Conservation (phyloP, 2,797 vertebrate species). For the Staurois parvus region DNA sequence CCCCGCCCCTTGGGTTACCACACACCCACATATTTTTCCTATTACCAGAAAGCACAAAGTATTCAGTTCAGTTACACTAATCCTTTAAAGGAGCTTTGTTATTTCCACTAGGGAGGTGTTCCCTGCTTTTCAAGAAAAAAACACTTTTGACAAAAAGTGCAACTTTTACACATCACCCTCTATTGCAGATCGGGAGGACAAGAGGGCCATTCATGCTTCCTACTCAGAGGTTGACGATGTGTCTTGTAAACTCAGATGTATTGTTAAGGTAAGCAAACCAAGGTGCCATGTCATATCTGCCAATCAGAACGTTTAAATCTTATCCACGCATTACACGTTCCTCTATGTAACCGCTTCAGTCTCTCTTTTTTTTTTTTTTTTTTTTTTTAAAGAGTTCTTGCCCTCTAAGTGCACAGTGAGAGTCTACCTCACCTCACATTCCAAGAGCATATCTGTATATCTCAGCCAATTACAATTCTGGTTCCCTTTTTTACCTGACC, state of each 20-base stretch:
- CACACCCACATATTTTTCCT: not conserved
- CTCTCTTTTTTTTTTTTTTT: not conserved
- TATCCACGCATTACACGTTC: slow-evolving; percentile 9
- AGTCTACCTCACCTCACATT: not conserved
- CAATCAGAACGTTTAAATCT: not conserved
- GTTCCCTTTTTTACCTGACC: slow-evolving; percentile 32
- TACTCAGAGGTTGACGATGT: not conserved
- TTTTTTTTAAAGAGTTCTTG: not conserved
- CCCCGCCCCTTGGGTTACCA: not conserved
- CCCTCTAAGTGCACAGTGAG: slow-evolving; percentile 52
- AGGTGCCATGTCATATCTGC: slow-evolving; percentile 2
- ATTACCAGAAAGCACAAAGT: not conserved
- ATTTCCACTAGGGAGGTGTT: not conserved
- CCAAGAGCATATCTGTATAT: not conserved
- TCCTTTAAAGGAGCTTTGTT: not conserved
- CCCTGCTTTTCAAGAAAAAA: not conserved
- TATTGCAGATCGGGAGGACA: not conserved
- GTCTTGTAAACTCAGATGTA: slow-evolving; percentile 49
- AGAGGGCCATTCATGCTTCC: not conserved
- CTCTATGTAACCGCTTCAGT: not conserved
- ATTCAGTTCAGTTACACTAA: not conserved
- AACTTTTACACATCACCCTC: not conserved
- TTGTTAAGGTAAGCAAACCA: slow-evolving; percentile 34
- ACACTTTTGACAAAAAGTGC: slow-evolving; percentile 4
- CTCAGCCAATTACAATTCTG: slow-evolving; percentile 7